Evolutionary conservation across 2,113 vertebrate genomes (phyloP).

Genomic region (Tiliqua scincoides): DNA sequence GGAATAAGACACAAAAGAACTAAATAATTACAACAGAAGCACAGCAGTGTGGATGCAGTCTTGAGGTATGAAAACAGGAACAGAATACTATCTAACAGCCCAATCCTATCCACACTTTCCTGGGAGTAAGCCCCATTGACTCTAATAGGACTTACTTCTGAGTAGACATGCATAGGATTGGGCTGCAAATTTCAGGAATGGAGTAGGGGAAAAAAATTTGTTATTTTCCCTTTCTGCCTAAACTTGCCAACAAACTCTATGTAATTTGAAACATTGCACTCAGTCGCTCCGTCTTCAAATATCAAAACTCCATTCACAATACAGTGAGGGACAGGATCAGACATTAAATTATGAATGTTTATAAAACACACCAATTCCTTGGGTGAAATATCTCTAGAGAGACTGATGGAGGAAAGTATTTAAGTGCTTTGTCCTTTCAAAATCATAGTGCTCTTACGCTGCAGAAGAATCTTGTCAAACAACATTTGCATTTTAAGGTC

Average conservation of each 20-base stretch:
- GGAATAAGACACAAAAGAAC: neutral
- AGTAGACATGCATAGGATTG: no score
- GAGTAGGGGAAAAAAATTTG: neutral
- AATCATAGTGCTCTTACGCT: slow-evolving; percentile 8
- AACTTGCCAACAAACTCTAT: neutral
- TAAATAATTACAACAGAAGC: neutral
- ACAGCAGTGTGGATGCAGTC: neutral
- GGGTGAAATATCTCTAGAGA: slow-evolving; percentile 48
- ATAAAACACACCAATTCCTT: slow-evolving; percentile 45
- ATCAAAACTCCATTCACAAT: slow-evolving; percentile 18
- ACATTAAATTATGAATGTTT: slow-evolving; percentile 52
- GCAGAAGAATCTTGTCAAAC: slow-evolving; percentile 31
- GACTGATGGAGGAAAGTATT: slow-evolving; percentile 11
- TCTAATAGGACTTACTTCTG: no score
- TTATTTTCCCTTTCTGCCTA: neutral
- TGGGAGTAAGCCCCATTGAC: no score
- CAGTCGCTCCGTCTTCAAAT: slow-evolving; percentile 46
- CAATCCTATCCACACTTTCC: no score
- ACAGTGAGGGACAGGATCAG: slow-evolving; percentile 40
- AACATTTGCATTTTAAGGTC: slow-evolving; percentile 19
- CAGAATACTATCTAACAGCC: neutral
- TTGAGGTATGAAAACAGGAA: neutral
- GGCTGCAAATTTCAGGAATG: neutral
- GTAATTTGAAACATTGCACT: slow-evolving; percentile 38
- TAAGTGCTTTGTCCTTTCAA: slow-evolving; percentile 40